Conservation (phyloP, 2,113 vertebrate genomes). For the Grammomys surdaster region DNA sequence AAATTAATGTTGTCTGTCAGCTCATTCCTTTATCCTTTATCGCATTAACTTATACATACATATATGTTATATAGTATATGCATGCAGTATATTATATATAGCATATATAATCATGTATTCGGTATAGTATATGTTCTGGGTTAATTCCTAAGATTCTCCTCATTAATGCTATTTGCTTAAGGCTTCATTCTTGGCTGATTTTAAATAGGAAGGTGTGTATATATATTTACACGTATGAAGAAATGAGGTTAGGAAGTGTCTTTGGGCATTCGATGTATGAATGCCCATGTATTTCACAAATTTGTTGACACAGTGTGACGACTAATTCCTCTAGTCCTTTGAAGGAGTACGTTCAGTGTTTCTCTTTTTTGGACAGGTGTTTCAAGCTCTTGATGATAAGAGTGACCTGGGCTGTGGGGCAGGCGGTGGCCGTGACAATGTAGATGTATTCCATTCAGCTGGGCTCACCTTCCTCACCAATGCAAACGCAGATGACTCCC, state of each 20-base stretch:
- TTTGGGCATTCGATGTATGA: not conserved
- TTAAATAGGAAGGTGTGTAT: not conserved
- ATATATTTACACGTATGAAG: not conserved
- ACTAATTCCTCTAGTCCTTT: not conserved
- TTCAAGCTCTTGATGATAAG: slow-evolving; percentile 91
- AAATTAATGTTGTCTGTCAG: not conserved
- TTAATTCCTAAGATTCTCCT: not conserved
- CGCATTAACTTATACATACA: not conserved
- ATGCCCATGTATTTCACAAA: not conserved
- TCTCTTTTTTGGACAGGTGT: slow-evolving; percentile 85
- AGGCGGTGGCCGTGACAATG: slow-evolving; percentile 92
- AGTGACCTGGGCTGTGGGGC: slow-evolving; percentile 95
- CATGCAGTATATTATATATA: not conserved
- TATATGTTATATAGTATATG: not conserved
- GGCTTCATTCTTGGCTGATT: slow-evolving; percentile 26
- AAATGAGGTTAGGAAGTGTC: not conserved
- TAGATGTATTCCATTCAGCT: slow-evolving; percentile 91
- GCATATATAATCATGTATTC: not conserved
- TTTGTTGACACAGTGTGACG: not conserved
- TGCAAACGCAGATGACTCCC: slow-evolving; percentile 87
- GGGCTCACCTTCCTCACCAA: slow-evolving; percentile 96
- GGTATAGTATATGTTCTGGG: not conserved
- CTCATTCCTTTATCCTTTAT: not conserved
- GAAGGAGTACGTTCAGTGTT: not conserved
- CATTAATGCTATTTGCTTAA: not conserved